Conservation (phyloP, 2,888 invertebrate species). For the Standfussiana lucernea region DNA sequence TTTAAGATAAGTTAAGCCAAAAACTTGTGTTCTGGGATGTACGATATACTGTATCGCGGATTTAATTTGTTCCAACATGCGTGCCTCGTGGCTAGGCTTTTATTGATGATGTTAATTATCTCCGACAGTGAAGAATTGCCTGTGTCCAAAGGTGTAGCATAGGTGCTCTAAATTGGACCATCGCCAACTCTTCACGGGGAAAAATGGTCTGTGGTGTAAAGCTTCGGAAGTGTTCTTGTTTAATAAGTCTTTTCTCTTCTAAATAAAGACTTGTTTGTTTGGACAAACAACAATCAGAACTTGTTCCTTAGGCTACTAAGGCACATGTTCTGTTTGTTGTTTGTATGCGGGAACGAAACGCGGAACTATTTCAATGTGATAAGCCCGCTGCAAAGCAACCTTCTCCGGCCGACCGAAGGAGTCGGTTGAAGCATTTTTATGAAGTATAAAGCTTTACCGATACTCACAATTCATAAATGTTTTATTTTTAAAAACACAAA, state of each 20-base stretch:
- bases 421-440: too few relatives aligned
- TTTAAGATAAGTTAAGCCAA: constrained; percentile 22
- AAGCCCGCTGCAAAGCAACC: too few relatives aligned
- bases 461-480: not conserved
- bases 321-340: not conserved
- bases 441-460: too few relatives aligned
- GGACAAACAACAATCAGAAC: too few relatives aligned
- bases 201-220: constrained; percentile 7
- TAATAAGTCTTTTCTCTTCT: too few relatives aligned
- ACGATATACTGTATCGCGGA: not conserved
- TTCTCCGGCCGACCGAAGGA: too few relatives aligned
- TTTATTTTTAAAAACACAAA: not conserved
- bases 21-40: not conserved
- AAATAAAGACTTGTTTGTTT: too few relatives aligned
- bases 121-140: constrained; percentile 40
- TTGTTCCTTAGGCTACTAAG: too few relatives aligned
- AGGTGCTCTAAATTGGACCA: constrained; percentile 30
- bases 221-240: not conserved
- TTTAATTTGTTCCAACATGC: constrained; percentile 14
- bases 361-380: not conserved
- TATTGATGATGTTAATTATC: constrained; percentile 55
- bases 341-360: not conserved
- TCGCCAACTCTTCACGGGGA: constrained; percentile 10
- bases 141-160: constrained; percentile 8
- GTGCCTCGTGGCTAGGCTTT: constrained; percentile 18